phyloP scores from a whole-genome alignment of 2,113 vertebrate genomes.

The Zosterops hypoxanthus region DNA sequence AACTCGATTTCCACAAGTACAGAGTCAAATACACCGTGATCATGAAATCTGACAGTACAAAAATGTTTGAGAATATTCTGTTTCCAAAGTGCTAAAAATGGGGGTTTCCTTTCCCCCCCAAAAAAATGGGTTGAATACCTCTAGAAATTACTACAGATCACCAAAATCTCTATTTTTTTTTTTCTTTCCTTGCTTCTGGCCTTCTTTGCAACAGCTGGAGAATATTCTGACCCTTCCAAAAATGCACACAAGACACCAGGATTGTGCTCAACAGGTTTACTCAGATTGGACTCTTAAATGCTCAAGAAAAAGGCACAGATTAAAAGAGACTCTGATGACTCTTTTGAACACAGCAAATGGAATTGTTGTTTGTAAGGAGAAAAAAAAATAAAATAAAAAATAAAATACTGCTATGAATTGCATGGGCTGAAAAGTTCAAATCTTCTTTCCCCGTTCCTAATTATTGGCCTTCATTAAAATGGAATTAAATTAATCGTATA shows the following conservation, averaged over 20 bases:
- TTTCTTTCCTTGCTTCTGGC: not conserved
- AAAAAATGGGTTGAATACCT: not conserved
- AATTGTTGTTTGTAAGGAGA: constrained; percentile 32
- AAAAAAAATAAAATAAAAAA: not conserved
- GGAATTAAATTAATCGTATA: constrained; percentile 83
- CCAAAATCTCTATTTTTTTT: not conserved
- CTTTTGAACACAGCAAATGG: constrained; percentile 68
- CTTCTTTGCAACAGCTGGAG: not conserved
- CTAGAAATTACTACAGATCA: not conserved
- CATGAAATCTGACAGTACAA: constrained; percentile 48
- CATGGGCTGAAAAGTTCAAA: constrained; percentile 63
- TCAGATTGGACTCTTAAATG: constrained; percentile 71
- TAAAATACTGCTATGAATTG: constrained; percentile 61
- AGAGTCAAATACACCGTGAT: constrained; percentile 50
- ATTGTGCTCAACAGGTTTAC: constrained; percentile 76
- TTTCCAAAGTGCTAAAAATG: not conserved
- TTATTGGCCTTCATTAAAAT: constrained; percentile 77
- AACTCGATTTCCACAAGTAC: constrained; percentile 57
- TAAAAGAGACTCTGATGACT: constrained; percentile 73
- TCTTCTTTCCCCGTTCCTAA: constrained; percentile 62
- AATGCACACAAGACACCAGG: constrained; percentile 71
- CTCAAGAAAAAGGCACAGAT: constrained; percentile 82
- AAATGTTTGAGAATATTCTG: constrained; percentile 52
- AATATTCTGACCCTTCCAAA: constrained; percentile 34
- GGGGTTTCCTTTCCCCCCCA: not conserved